These are phyloP conservation scores for Ypsolopha sequella DNA, from an alignment of 2,888 invertebrate genomes.

Conservation along the genomic window DNA sequence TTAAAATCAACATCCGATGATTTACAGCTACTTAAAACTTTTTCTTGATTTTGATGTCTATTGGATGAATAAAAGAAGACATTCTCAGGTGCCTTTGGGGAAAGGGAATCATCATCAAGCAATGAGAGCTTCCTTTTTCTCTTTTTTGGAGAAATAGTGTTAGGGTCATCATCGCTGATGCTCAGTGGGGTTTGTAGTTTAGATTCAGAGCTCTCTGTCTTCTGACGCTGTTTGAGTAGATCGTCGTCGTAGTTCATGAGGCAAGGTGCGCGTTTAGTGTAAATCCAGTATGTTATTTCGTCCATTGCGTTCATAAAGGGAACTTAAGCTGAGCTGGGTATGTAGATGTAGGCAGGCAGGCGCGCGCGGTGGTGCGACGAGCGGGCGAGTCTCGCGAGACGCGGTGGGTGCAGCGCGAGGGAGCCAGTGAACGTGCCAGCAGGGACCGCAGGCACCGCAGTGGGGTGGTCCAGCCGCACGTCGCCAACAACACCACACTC, in stretches of 20 bases:
- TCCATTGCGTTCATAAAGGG: constrained; percentile 62
- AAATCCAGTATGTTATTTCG: constrained; percentile 60
- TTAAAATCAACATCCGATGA: constrained; percentile 51
- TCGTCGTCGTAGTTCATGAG: constrained; percentile 49
- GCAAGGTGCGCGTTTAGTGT: constrained; percentile 58
- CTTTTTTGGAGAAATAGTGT: constrained; percentile 22
- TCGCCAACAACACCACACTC: no score
- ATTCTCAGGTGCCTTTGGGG: constrained; percentile 36
- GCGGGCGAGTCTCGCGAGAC: no score
- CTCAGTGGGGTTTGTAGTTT: neutral
- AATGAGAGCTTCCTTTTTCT: constrained; percentile 45
- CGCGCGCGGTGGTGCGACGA: constrained; percentile 4
- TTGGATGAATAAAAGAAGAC: constrained; percentile 40
- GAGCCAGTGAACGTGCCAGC: no score
- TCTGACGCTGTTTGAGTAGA: constrained; percentile 30
- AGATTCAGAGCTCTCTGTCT: constrained; percentile 8
- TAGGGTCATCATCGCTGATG: neutral
- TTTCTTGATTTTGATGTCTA: constrained; percentile 24
- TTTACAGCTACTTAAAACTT: constrained; percentile 27
- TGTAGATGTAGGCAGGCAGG: constrained; percentile 6
- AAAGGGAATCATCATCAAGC: constrained; percentile 39
- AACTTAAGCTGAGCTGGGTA: constrained; percentile 12
- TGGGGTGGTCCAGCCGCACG: constrained; percentile 8
- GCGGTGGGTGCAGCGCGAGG: no score
- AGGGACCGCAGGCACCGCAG: neutral